phyloP scores from a whole-genome alignment of 2,113 vertebrate genomes.

The Pseudopodoces humilis region DNA sequence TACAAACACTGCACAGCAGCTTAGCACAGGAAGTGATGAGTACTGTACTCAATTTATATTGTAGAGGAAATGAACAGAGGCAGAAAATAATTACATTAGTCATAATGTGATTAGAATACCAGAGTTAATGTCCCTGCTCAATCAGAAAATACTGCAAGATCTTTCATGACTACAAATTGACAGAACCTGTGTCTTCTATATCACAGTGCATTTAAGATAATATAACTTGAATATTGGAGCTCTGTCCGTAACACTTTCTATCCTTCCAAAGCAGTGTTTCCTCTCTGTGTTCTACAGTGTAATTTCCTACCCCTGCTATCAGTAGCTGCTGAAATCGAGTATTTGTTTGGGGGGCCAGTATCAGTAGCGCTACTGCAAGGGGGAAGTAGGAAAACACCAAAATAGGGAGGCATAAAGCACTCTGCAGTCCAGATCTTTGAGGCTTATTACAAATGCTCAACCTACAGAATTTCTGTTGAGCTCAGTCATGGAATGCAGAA shows the following conservation, averaged over 20 bases:
- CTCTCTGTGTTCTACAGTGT: background rate
- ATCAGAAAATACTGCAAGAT: background rate
- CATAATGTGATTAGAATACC: conserved; percentile 22
- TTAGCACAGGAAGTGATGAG: conserved; percentile 8
- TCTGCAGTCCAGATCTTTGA: background rate
- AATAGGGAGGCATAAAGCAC: background rate
- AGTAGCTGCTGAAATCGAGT: background rate
- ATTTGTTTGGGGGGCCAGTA: background rate
- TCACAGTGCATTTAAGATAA: background rate
- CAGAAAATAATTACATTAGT: conserved; percentile 34
- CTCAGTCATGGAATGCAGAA: background rate
- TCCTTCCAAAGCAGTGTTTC: background rate
- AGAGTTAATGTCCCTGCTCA: background rate
- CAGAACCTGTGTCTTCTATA: background rate
- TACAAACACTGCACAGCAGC: background rate
- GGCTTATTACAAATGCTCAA: background rate
- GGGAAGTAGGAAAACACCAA: background rate
- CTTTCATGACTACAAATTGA: conserved; percentile 32
- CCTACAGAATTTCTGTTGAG: background rate
- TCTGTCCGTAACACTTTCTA: background rate
- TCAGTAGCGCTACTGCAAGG: background rate
- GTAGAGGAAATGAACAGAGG: conserved; percentile 35
- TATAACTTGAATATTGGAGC: background rate
- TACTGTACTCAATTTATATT: conserved; percentile 1
- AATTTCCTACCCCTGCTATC: background rate